Base-by-base conservation (phyloP, 2,113 vertebrate genomes). In the Mastomys natalensis region DNA sequence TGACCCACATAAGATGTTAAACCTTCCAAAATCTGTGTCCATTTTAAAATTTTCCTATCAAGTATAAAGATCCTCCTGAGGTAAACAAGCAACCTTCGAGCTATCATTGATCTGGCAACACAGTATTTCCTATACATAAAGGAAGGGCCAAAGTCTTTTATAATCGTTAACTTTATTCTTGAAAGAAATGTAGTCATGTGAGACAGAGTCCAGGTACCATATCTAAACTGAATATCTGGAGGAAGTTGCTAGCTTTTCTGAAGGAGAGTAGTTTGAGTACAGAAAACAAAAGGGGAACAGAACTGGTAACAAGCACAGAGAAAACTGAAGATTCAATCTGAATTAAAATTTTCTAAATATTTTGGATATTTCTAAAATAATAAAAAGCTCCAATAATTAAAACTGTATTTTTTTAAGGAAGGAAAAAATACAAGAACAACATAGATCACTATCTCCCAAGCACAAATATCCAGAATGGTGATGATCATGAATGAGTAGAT, bases 31-130 rank as follows among this genome's bases (percentile, higher is more conserved):
- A 74, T 87, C 17, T 92, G 26, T 81, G n/a, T 66, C 6, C 11
- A 11, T 85, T 93, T 89, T 95, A 74, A 15, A 73, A 81, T 88
- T 93, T 48, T 40, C 16, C 87, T 58, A 45, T 92, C 11, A 89
- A 68, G 31, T 58, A 53, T 74, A 84, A 92, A 92, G 77, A 82
- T 16, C 1, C 72, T 86, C 68, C 21, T 37, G 19, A 90, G 58
- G 3, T 84, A 76, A 68, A 13, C 37, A 51, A 92, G 45, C 85
- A 92, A 95, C n/a, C 5, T 40, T 85, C 5, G 62, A 66, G 31
- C 48, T 84, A 37, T 82, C 40, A 85, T 58, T 76, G 58, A 66
- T 13, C 3, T 51, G 40, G 5, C 16, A 53, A 22, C 43, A 31
- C 10, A 66, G 22, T 70, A 37, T 84, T 84, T 55, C 21, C 3